Evolutionary conservation across 1,140 invertebrate species (phyloP), one percentile per base, ranked within the genome.

Genomic region (Drosophila ficusphila): DNA sequence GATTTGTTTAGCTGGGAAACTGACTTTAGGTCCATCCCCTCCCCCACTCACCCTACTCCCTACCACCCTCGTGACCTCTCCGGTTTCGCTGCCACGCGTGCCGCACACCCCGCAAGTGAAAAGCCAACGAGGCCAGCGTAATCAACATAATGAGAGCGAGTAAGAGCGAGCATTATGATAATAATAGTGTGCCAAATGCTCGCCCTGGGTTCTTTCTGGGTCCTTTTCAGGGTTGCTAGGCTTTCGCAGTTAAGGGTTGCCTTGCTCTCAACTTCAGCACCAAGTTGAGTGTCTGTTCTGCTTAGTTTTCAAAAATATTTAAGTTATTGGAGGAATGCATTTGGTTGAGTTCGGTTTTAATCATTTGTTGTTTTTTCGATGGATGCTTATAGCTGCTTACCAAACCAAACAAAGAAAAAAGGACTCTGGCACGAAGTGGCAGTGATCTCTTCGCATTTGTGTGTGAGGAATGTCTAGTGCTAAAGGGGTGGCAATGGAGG

Each of bases 131-230:
- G 34, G 51, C 54, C 56, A 62, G 18, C 39, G 41, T 65, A 75
- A 79, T 79, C 77, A 67, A 31, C 56, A 72, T 76, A 79, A 76
- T 81, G 65, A 64, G 77, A 65, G 58, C 44, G 27, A 44, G 53
- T 27, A 46, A 27, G 61, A 39, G 34, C 69, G 82, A 67, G 76
- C 76, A 79, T 86, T 79, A 85, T 83, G 53, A 82, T 82, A 74
- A 86, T 85, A 86, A 86, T 85, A 85, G 81, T 86, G 81, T 73
- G 76, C 72, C 81, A 85, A 79, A 71, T 86, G 76, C 53, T 52
- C 29, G 29, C 9, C 4, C 12, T 23, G 14, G 29, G 44, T 51
- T 27, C 41, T 16, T 16, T 16, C 12, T 23, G 25, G 42, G 6
- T 8, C 21, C 23, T 5, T 33, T 29, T 27, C 46, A 74, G 79